phyloP scores from a whole-genome alignment of 92 coral and sea anemone species.

The Metridium senile region DNA sequence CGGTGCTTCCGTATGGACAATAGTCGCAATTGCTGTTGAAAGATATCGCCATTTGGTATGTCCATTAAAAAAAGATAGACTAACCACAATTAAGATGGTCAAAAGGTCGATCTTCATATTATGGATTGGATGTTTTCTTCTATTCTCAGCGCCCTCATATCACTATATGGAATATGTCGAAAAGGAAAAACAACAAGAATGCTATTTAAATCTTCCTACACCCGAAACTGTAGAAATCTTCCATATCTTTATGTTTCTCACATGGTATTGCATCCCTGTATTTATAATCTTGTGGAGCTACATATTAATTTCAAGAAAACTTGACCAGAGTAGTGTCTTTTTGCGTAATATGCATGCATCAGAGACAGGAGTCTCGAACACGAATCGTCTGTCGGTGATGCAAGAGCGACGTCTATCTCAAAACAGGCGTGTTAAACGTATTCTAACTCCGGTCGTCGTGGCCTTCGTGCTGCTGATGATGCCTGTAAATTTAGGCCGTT shows the following conservation, averaged over 20 bases:
- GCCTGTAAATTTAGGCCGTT: constrained; percentile 36
- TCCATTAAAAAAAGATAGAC: neutral
- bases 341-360: constrained; percentile 14
- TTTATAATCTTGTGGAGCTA: constrained; percentile 14
- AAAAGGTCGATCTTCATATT: neutral
- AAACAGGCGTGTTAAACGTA: constrained; percentile 47
- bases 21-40: constrained; percentile 57
- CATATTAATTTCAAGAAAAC: constrained; percentile 12
- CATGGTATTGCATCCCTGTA: constrained; percentile 12
- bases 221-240: neutral
- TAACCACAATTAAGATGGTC: neutral
- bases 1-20: constrained; percentile 55
- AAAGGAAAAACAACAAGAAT: neutral
- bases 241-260: neutral
- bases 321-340: constrained; percentile 18
- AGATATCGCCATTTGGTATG: constrained; percentile 49
- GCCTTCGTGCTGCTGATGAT: constrained; percentile 52
- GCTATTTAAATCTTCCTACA: neutral
- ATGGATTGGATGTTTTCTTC: constrained; percentile 17
- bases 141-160: neutral
- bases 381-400: constrained; percentile 2
- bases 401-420: constrained; percentile 49
- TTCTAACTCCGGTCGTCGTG: constrained; percentile 66
- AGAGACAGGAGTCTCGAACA: constrained; percentile 6
- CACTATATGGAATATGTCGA: neutral